Evolutionary conservation across 2,888 invertebrate species (phyloP), one percentile per base, ranked within the genome.

Genomic region (Drosophila meridionalis): DNA sequence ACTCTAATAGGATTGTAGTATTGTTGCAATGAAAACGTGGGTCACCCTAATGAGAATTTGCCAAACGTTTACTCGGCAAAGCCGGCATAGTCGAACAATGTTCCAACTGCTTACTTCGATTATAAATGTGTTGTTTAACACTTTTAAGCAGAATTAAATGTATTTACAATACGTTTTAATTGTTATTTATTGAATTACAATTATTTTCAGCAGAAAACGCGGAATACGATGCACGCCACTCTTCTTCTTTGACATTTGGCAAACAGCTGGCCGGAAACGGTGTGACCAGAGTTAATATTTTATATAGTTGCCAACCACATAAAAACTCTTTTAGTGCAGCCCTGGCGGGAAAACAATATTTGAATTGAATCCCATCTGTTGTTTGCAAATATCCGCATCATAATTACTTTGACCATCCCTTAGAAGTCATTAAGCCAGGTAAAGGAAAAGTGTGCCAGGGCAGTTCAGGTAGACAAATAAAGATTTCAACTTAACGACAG

Each of bases 201-300:
- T 58, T 66, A 60, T 75, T 61, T 67, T 43, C 40, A 36, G 1
- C 30, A n/a, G 4, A 55, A 60, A 74, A 78, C 78, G 61, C 78
- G 69, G 65, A 73, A 55, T 26, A 48, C 45, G 28, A 75, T 42
- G 82, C 82, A 80, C 82, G 79, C 79, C 26, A 36, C 59, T 78
- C 69, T 73, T 73, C 70, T 83, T 80, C 78, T 74, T 71, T 6
- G 28, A 48, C 36, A 48, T n/a, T n/a, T 63, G 52, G 43, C 28
- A 32, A 45, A 61, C 74, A 66, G 71, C 83, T 84, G 82, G 56
- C 82, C 67, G 71, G 70, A 52, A 45, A n/a, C 20, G 63, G 72
- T 69, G 62, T 70, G 87, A 61, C 82, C 87, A 76, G 20, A 28
- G 43, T 8, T 4, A 12, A 32, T 8, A 4, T 9, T 7, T 36